Evolutionary conservation across 2,113 vertebrate species (phyloP).

Genomic region (Crotalus viridis): DNA sequence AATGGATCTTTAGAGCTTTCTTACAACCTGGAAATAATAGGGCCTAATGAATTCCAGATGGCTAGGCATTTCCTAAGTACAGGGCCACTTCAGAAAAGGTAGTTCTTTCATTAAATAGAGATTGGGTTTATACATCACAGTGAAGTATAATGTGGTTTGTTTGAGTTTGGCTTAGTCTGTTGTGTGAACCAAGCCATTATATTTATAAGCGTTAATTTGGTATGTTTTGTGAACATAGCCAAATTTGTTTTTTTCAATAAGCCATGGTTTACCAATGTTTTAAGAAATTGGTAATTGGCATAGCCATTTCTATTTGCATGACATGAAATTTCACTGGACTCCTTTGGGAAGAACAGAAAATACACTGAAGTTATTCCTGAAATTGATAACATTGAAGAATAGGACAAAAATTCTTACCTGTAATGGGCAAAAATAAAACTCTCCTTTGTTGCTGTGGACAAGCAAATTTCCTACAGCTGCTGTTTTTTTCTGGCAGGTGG

Average conservation of each 20-base stretch:
- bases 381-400: background rate
- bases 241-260: background rate
- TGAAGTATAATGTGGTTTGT: background rate
- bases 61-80: background rate
- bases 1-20: background rate
- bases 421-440: background rate
- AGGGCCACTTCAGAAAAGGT: slow-evolving; percentile 28
- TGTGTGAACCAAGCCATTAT: background rate
- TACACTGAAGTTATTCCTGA: background rate
- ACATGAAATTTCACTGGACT: slow-evolving; percentile 23
- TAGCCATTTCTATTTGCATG: background rate
- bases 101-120: slow-evolving; percentile 13
- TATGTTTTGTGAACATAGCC: background rate
- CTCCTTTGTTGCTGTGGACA: background rate
- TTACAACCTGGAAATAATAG: background rate
- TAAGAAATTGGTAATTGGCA: background rate
- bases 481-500: background rate
- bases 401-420: background rate
- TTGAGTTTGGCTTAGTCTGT: background rate
- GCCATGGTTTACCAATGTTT: background rate
- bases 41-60: background rate
- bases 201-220: background rate
- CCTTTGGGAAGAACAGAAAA: background rate
- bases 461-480: background rate
- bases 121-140: background rate